Base-by-base conservation (phyloP, 2,888 invertebrate species). In the Synanthedon myopaeformis region DNA sequence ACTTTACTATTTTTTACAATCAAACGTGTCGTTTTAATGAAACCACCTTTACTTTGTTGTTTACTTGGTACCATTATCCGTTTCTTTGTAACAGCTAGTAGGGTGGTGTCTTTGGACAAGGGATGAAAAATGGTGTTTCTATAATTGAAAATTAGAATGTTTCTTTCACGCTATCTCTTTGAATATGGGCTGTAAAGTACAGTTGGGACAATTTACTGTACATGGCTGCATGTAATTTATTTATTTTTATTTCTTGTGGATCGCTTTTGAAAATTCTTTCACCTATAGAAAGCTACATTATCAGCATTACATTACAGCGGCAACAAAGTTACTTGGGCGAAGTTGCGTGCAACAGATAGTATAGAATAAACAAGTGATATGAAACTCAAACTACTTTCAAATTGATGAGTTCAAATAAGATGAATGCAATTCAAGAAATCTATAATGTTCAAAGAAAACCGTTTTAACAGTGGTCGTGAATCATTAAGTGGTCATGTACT, bases 11-110 rank as follows among this genome's bases (percentile, higher is more conserved):
- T 49, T 49, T 49, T 49, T 49, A 19, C 11, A 13, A 49, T 17
- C 51, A 51, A 35, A 59, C 60, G 75, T 79, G 74, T 82, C 79
- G 70, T 64, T 82, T 78, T 84, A 82, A 85, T 81, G 82, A 83
- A 68, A 65, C 68, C 61, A 63, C 61, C 69, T 71, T 69, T 72
- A 63, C 66, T 70, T 74, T 71, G 70, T 59, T 84, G 81, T 85
- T 86, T 85, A 84, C 79, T 77, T 76, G 78, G 72, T 70, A 67
- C 74, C 70, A 74, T 81, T 82, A 78, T 83, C 78, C 76, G 72
- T 73, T 67, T 68, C 74, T 71, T 79, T 84, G 78, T 82, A 54
- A 58, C 42, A 48, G 60, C 56, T 63, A 62, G 63, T 70, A 65
- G 82, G 82, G 82, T 75, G 79, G 78, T 75, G 68, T 74, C 76